Evolutionary conservation across 2,113 vertebrate genomes (phyloP).

Genomic region (Ctenodactylus gundi): DNA sequence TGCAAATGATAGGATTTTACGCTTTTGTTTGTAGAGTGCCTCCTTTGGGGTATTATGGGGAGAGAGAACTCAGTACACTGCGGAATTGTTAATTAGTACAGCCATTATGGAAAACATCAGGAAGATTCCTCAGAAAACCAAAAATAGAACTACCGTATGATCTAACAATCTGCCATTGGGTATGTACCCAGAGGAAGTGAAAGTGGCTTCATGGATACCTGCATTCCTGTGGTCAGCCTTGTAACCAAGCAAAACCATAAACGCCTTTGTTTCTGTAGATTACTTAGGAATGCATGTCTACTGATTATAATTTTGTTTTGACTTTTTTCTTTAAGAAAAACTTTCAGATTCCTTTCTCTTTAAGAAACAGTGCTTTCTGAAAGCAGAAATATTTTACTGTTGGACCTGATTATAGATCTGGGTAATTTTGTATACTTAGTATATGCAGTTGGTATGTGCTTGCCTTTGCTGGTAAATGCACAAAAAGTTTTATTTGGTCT

Average conservation of each 20-base stretch:
- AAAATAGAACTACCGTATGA: neutral
- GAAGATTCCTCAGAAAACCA: neutral
- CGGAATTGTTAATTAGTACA: neutral
- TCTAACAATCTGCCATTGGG: neutral
- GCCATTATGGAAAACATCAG: neutral
- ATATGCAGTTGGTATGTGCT: neutral
- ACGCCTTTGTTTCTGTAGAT: neutral
- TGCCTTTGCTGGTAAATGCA: neutral
- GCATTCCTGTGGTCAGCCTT: neutral
- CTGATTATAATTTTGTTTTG: neutral
- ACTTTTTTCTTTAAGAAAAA: neutral
- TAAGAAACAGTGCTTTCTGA: constrained; percentile 14
- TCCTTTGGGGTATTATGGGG: neutral
- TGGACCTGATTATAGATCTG: neutral
- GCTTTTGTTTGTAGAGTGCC: neutral
- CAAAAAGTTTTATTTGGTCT: constrained; percentile 11
- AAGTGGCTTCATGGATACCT: neutral
- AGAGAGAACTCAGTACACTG: neutral
- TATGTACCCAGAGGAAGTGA: neutral
- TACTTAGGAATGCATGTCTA: neutral
- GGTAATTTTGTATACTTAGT: neutral
- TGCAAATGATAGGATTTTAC: neutral
- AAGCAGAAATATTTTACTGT: constrained; percentile 25
- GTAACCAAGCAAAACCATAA: neutral
- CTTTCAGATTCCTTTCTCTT: neutral